Percentiles rank a stretch among this genome's conserved stretches.
phyloP scores from a whole-genome alignment of 2,113 vertebrate species.

The Microtus richardsoni region DNA sequence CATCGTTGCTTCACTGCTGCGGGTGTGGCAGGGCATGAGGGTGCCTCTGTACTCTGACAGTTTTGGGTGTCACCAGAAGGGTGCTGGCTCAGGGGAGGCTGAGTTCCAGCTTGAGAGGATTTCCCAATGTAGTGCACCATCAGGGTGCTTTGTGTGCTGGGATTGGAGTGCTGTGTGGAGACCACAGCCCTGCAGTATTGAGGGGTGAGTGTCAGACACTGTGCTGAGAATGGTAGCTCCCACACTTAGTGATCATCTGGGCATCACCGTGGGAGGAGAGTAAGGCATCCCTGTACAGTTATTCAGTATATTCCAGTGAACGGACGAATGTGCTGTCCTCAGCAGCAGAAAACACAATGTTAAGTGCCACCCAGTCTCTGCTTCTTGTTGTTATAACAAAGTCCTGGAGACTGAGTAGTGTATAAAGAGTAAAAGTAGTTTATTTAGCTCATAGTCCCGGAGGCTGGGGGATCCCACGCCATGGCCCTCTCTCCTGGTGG shows the following conservation, averaged over 20 bases:
- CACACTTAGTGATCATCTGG: too few species aligned
- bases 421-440: background rate
- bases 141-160: background rate
- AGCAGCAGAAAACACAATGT: background rate
- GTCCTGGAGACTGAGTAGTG: background rate
- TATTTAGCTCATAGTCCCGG: background rate
- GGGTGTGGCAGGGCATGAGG: background rate
- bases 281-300: background rate
- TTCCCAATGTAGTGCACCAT: background rate
- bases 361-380: too few species aligned
- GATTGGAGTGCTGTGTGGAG: background rate
- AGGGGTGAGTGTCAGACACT: background rate
- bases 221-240: accelerated
- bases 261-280: background rate
- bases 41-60: background rate
- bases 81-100: accelerated
- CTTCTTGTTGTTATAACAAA: background rate
- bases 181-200: background rate
- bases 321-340: background rate
- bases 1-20: accelerated
- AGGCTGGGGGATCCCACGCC: background rate
- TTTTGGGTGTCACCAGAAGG: background rate
- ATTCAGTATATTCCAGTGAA: background rate
- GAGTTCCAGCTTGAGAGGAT: background rate
- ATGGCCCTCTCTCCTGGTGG: background rate